These are phyloP conservation scores for Athalia circularis DNA, from an alignment of 2,888 invertebrate genomes.

Conservation along the genomic window DNA sequence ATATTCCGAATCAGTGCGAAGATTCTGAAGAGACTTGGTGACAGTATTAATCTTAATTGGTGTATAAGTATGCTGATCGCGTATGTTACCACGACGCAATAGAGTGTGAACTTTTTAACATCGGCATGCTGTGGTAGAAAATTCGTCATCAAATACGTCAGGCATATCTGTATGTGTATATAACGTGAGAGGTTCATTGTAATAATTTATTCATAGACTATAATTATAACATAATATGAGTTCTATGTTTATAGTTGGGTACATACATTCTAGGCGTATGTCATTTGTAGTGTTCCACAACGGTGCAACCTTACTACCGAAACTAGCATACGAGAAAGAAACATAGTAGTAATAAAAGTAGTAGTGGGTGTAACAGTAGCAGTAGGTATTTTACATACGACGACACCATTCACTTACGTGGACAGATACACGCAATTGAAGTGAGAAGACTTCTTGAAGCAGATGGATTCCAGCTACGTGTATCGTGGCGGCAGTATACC, in stretches of 20 bases:
- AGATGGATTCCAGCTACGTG: slow-evolving; percentile 14
- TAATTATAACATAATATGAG: slow-evolving; percentile 37
- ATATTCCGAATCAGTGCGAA: slow-evolving; percentile 45
- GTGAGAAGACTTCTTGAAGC: slow-evolving; percentile 3
- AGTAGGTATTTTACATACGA: slow-evolving; percentile 4
- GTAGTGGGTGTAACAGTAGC: slow-evolving; percentile 25
- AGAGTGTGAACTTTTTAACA: no score
- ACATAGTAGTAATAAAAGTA: slow-evolving; percentile 38
- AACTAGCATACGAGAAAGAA: slow-evolving; percentile 36
- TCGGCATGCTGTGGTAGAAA: no score
- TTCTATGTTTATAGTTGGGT: slow-evolving; percentile 34
- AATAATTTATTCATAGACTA: slow-evolving; percentile 52
- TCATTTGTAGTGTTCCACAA: slow-evolving; percentile 26
- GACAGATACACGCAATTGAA: slow-evolving; percentile 10
- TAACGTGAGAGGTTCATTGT: slow-evolving; percentile 15
- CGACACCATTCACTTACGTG: background rate
- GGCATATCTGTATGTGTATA: background rate
- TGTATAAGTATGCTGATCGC: no score
- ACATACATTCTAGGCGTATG: slow-evolving; percentile 30
- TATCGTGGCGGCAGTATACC: slow-evolving; percentile 32
- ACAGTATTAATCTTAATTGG: slow-evolving; percentile 20
- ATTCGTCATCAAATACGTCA: no score
- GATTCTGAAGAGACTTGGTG: slow-evolving; percentile 57
- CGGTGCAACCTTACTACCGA: slow-evolving; percentile 29
- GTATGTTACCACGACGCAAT: no score